These are phyloP conservation scores for Orthosia gothica DNA, from an alignment of 2,888 invertebrate species.

Conservation along the genomic window DNA sequence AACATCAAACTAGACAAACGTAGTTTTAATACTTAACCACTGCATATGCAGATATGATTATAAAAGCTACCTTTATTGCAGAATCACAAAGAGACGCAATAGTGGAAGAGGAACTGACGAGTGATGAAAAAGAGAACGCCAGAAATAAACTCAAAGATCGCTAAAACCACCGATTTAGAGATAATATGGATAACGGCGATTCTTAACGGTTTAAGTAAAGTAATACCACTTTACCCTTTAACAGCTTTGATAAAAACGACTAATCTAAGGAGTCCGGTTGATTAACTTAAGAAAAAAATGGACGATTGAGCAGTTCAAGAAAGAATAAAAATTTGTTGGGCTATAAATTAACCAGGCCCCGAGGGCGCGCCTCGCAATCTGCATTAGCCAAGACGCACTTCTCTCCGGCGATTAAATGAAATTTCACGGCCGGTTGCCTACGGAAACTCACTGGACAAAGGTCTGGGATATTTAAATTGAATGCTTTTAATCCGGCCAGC, in stretches of 20 bases:
- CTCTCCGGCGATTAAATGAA: constrained; percentile 90
- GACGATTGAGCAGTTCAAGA: constrained; percentile 87
- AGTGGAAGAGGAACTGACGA: neutral
- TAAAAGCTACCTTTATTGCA: neutral
- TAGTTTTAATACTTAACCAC: neutral
- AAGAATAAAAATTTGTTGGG: constrained; percentile 90
- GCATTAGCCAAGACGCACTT: constrained; percentile 90
- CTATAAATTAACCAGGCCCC: constrained; percentile 88
- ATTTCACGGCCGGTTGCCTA: constrained; percentile 89
- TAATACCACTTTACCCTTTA: constrained; percentile 72
- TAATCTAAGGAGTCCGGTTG: constrained; percentile 70
- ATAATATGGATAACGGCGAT: constrained; percentile 53
- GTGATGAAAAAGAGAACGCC: neutral
- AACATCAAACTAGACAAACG: neutral
- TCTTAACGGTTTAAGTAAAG: constrained; percentile 64
- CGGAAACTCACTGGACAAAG: constrained; percentile 88
- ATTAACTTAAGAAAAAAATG: constrained; percentile 78
- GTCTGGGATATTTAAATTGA: constrained; percentile 88
- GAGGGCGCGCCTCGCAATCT: constrained; percentile 86
- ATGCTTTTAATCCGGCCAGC: constrained; percentile 86
- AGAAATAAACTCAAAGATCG: constrained; percentile 24
- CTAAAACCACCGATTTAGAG: constrained; percentile 29
- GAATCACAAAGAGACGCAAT: neutral
- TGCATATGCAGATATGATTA: too few relatives aligned
- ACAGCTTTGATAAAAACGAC: constrained; percentile 72